Base-by-base conservation (phyloP, 2,888 invertebrate genomes). In the Melangyna quadrimaculata region DNA sequence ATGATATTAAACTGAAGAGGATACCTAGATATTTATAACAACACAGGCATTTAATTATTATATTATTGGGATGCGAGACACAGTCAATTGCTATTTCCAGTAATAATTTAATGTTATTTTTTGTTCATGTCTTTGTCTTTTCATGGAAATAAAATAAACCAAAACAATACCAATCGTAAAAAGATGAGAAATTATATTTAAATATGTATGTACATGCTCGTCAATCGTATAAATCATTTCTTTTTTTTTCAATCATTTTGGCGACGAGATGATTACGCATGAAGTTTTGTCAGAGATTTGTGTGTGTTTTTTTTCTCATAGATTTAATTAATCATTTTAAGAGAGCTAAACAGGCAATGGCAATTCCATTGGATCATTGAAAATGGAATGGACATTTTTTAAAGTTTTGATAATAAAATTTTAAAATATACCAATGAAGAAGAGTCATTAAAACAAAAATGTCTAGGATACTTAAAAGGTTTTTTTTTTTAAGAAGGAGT, bases 21-120 rank as follows among this genome's bases (percentile, higher is more conserved):
- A 19, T 27, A n/a, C n/a, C n/a, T n/a, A n/a, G 43, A 43, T n/a
- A 37, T 59, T 59, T 24, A 40, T 61, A 9, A 14, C 6, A 9
- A 14, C 6, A 45, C n/a, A 27, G 53, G 67, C 40, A 69, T 74
- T 83, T 83, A 83, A 79, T 83, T 79, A 65, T 71, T 51, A 74
- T 78, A 70, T 83, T 71, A 79, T 83, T 74, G 53, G 53, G 72
- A 43, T 59, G n/a, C n/a, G n/a, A 78, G 29, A 69, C 29, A 48
- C 43, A 78, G 43, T 75, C 35, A 72, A 72, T 73, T 51, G 43
- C 57, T 29, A 48, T 74, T 70, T 70, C 74, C 40, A 57, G n/a
- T 57, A 63, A 32, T 29, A 55, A 55, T 29, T 55, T 55, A 29
- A 55, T 55, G 29, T 17, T 48, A 12, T 22, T 48, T 48, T 19